Base-by-base conservation (phyloP, 2,888 invertebrate species). In the Dinocampus coccinellae region DNA sequence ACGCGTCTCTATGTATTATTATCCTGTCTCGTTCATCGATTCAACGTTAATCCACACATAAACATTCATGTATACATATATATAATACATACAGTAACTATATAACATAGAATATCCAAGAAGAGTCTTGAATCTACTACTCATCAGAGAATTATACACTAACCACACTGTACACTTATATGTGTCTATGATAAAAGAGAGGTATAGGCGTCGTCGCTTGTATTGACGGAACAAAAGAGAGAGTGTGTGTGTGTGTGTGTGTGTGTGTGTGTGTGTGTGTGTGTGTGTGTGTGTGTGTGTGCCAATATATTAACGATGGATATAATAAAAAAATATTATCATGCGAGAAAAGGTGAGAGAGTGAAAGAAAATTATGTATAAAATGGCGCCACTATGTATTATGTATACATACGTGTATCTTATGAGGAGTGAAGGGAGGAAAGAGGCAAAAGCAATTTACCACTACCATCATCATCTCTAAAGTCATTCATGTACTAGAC, bases 191-290 rank as follows among this genome's bases (percentile, higher is more conserved):
- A 7, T 29, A 29, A 7, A 4, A 7, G 29, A 7, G 3, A n/a
- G 33, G 1, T 10, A 36, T 9, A 36, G 10, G 10, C 36, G 36
- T 10, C 36, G 36, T 10, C 36, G 10, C 10, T 9, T 9, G 36
- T 10, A 36, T 36, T 36, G 10, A 9, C 36, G 36, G 10, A 36
- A 36, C 36, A 36, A 36, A 36, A 29, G 70, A 61, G 36, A 39
- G 57, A 70, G 39, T 61, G 42, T 67, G 36, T 52, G 68, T 34
- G 70, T 62, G 11, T 42, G 42, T 22, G 42, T 20, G 13, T 60
- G 33, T 39, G 6, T 16, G 6, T 34, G 13, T 42, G 9, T 39
- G n/a, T 61, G 13, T 61, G 6, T 61, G 22, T 55, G 22, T 22
- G 42, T 20, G 13, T 60, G 33, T 39, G 6, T 16, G 6, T 34